A percentile compares a stretch with the other conserved stretches of the same genome.
These are phyloP conservation scores for Tipula unca DNA, from an alignment of 2,888 invertebrate genomes.

Conservation along the genomic window DNA sequence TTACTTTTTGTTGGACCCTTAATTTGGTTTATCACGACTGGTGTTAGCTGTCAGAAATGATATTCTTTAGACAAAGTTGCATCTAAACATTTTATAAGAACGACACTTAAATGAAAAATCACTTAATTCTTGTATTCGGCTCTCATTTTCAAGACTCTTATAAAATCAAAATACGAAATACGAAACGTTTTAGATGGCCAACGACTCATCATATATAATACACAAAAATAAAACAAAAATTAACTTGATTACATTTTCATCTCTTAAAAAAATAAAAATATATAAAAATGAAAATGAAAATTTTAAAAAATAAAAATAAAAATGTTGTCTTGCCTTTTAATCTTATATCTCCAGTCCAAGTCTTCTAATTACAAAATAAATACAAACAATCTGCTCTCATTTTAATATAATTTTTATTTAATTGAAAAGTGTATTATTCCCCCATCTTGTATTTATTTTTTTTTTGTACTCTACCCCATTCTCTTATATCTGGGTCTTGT, in stretches of 20 bases:
- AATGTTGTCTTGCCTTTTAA: not conserved
- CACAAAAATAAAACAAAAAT: not conserved
- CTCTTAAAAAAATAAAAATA: not conserved
- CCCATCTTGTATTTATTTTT: not conserved
- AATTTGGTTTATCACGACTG: too few species aligned
- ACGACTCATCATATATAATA: not conserved
- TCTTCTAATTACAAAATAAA: slow-evolving; percentile 14
- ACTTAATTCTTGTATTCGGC: not conserved
- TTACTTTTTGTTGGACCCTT: too few species aligned
- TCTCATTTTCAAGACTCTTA: not conserved
- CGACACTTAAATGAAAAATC: too few species aligned
- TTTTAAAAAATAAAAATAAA: not conserved
- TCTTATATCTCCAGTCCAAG: not conserved
- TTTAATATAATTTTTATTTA: slow-evolving; percentile 14
- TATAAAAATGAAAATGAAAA: not conserved
- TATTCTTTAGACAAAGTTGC: too few species aligned
- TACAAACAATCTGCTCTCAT: not conserved
- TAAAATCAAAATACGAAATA: not conserved
- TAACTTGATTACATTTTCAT: slow-evolving; percentile 14
- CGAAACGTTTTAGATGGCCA: not conserved
- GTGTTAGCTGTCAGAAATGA: too few species aligned
- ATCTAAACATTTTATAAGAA: too few species aligned
- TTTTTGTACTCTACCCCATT: not conserved
- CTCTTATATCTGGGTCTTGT: not conserved
- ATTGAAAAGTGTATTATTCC: slow-evolving; percentile 14